A percentile compares a stretch with the other conserved stretches of the same genome.
phyloP scores from a whole-genome alignment of 1,140 invertebrate genomes.

The Oryctes rhinoceros region DNA sequence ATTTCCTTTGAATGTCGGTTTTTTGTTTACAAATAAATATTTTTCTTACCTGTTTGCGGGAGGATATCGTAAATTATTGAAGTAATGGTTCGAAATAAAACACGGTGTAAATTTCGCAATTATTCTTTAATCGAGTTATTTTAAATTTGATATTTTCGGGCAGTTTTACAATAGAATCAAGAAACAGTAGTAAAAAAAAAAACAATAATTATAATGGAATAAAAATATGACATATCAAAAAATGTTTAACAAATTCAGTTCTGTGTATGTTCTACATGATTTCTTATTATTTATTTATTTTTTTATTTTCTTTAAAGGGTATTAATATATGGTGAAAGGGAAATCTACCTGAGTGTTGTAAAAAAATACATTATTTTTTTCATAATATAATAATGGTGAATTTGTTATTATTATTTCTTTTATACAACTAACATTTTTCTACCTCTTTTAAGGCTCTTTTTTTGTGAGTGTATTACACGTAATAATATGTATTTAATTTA shows the following conservation, averaged over 20 bases:
- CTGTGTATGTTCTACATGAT: constrained; percentile 8
- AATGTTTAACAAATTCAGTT: constrained; percentile 35
- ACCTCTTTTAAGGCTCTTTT: constrained; percentile 50
- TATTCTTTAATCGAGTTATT: constrained; percentile 34
- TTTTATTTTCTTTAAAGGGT: not conserved
- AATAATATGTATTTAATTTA: constrained; percentile 50
- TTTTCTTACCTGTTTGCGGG: too few species aligned
- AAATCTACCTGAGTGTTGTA: constrained; percentile 57
- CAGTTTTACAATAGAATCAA: constrained; percentile 32
- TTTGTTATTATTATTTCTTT: constrained; percentile 40
- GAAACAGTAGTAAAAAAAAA: constrained; percentile 30
- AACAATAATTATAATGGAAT: constrained; percentile 33
- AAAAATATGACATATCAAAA: constrained; percentile 37
- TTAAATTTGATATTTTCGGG: constrained; percentile 29
- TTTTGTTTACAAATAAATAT: too few species aligned
- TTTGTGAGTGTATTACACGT: constrained; percentile 46
- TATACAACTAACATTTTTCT: constrained; percentile 42
- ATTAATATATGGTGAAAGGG: not conserved
- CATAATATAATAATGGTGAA: constrained; percentile 29
- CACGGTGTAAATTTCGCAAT: constrained; percentile 16
- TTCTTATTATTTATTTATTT: not conserved
- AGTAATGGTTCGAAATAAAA: not conserved
- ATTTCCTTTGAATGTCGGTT: too few species aligned
- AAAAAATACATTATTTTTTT: constrained; percentile 55
- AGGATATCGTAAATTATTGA: not conserved